These are phyloP conservation scores for Bombus polaris DNA, from an alignment of 1,140 invertebrate genomes.

Conservation along the genomic window DNA sequence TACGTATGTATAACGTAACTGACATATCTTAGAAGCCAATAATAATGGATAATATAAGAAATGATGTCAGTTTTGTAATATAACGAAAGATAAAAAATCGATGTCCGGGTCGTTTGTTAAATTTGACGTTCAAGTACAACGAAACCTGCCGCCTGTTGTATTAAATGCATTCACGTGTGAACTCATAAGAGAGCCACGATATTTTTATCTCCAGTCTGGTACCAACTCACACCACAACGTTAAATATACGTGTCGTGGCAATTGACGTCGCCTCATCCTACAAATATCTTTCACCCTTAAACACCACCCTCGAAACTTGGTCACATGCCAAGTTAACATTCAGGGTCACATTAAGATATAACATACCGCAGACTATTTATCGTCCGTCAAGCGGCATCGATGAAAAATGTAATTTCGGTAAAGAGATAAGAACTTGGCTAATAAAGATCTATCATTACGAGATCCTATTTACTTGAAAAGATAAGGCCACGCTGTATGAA, in stretches of 20 bases:
- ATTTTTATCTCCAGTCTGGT: conserved; percentile 28
- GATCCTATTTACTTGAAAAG: neutral
- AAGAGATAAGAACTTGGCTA: neutral
- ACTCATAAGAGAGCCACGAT: conserved; percentile 19
- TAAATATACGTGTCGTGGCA: conserved; percentile 26
- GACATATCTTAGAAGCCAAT: too few relatives aligned
- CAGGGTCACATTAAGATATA: neutral
- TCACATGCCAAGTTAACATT: conserved; percentile 8
- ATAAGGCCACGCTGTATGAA: neutral
- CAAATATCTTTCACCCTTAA: conserved; percentile 47
- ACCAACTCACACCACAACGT: neutral
- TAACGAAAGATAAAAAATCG: neutral
- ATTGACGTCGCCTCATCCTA: conserved; percentile 29
- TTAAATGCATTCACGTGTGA: conserved; percentile 29
- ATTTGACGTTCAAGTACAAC: neutral
- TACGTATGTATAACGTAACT: too few relatives aligned
- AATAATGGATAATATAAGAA: too few relatives aligned
- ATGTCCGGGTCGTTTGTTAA: neutral
- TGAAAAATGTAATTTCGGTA: neutral
- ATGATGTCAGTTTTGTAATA: neutral
- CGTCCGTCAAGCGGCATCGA: neutral
- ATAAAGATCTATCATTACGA: neutral
- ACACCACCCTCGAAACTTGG: conserved; percentile 18
- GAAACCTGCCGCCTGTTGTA: neutral
- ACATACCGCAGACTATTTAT: neutral